Evolutionary conservation across 2,113 vertebrate species (phyloP), one percentile per base, ranked within the genome.

Genomic region (Pelodiscus sinensis): DNA sequence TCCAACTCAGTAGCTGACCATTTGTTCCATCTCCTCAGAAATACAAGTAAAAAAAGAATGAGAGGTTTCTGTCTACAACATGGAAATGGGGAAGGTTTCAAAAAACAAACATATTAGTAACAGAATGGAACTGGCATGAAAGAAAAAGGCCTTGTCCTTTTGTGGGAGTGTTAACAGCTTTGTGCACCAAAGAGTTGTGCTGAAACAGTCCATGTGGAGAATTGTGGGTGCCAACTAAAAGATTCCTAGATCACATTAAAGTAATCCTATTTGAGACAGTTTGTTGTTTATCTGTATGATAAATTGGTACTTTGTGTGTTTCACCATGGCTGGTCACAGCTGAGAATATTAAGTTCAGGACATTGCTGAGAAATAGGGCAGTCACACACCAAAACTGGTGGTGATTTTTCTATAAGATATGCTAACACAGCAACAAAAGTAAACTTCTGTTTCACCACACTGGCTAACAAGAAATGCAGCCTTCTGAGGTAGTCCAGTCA

Each of bases 21-120:
- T 55, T 90, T 90, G 22, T 19, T 21, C 10, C 35, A 75, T 38
- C 57, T 38, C 65, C 52, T 92, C 85, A 86, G 87, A 93, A 89
- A 85, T 85, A 79, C 81, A 75, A 81, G 82, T 91, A 79, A 93
- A 93, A 88, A 87, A 73, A 62, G 84, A 94, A 92, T 94, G 89
- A 91, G 89, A 44, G 85, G 60, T 38, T 96, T 96, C 89, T 90
- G 86, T 88, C 44, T 52, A 77, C 81, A 55, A 79, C 1, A 0
- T 90, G 55, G 54, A 91, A 73, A 31, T 94, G 89, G 90, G 62
- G 94, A 79, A 94, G 50, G 31, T 27, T 92, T n/a, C 5, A 68
- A 44, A 75, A 38, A 79, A 38, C 38, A 94, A 79, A 82, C 83
- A 56, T 44, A 16, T 81, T 86, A 82, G 80, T 75, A 5, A 1